Evolutionary conservation across 1,140 invertebrate genomes (phyloP), one percentile per base, ranked within the genome.

Genomic region (Diploscapter pachys): DNA sequence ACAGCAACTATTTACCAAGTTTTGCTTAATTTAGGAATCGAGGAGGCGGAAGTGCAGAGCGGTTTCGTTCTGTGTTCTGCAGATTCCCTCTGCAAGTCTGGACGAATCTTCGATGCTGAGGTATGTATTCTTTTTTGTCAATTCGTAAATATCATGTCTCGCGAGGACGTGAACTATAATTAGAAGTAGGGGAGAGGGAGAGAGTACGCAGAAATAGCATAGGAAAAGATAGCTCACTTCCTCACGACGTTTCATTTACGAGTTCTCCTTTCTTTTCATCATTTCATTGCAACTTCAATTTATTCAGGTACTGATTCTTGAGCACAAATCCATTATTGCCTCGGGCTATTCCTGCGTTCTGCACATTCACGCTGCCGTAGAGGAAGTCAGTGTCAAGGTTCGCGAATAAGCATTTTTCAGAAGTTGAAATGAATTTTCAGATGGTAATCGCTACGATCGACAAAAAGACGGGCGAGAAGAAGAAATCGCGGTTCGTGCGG

Each of bases 311-410:
- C 94, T 96, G 73, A 98, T 99, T 86, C 89, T 99, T 85, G 97
- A 99, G 89, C 94, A 97, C 88, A 99, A 98, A 89, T 97, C 94
- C 82, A 99, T 99, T 84, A 99, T 99, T 83, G 98, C 95, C 88
- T 93, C 96, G 57, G 96, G 97, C 65, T 99, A 98, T 87, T 96
- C 93, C 81, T 96, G 96, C 63, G 94, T 99, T 0, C 94, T 99
- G 90, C 97, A 99, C 87, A 95, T 99, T 87, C 96, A 99, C 89
- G 93, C 94, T 86, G 94, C 94, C 72, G 93, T 94, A 68, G 96
- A 99, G 88, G 96, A 98, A 90, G 92, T 99, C 73, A 94, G 92
- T 82, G 93, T 99, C 75, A 96, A 95, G 89, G 92, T 93, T 86
- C 88, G 76, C 86, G 75, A 53, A 59, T 72, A 63, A 65, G 67